phyloP scores from a whole-genome alignment of 2,888 invertebrate species.

The Orthosia gracilis region DNA sequence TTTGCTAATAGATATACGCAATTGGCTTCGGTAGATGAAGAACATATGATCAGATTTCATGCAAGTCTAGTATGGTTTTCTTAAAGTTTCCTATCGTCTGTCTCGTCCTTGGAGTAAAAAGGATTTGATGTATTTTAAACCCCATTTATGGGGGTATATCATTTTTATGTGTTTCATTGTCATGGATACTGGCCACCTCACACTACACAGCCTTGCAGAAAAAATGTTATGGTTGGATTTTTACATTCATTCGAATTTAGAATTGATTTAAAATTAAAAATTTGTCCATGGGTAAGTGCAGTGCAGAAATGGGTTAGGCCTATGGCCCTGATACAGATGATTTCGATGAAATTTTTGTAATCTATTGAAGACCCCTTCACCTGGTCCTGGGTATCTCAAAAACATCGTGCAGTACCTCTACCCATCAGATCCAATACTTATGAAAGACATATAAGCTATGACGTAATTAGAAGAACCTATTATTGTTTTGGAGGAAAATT shows the following conservation, averaged over 20 bases:
- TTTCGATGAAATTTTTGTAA: not conserved
- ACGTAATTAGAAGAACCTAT: too few relatives aligned
- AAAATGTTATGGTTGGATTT: not conserved
- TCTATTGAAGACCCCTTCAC: too few relatives aligned
- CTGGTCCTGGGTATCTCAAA: too few relatives aligned
- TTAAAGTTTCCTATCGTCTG: not conserved
- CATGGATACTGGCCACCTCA: not conserved
- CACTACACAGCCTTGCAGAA: not conserved
- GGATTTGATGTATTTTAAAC: conserved; percentile 42
- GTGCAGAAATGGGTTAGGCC: not conserved
- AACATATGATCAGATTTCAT: not conserved
- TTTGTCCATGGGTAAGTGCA: not conserved
- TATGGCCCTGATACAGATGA: not conserved
- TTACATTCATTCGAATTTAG: not conserved
- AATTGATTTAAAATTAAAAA: not conserved
- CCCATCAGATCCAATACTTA: too few relatives aligned
- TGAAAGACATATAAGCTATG: too few relatives aligned
- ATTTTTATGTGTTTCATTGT: conserved; percentile 35
- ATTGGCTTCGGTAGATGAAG: conserved; percentile 23
- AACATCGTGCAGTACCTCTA: not conserved
- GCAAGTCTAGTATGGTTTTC: not conserved
- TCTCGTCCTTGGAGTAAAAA: conserved; percentile 16
- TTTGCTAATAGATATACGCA: conserved; percentile 32
- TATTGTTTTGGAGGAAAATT: not conserved
- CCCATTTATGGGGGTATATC: conserved; percentile 41